Evolutionary conservation across 2,888 invertebrate genomes (phyloP).

Genomic region (Linnaemya vulpina): DNA sequence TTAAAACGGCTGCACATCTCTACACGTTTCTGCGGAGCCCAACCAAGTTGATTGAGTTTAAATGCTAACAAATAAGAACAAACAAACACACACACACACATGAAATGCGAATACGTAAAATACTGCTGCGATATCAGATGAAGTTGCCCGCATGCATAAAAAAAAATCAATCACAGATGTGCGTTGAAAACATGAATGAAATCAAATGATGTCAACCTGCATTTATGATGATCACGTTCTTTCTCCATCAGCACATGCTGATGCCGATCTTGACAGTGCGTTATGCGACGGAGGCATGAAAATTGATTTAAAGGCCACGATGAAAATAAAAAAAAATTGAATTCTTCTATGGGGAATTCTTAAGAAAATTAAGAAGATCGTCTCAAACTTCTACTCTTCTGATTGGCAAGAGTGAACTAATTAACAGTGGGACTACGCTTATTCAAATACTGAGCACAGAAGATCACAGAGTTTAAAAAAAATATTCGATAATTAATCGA

Average conservation of each 20-base stretch:
- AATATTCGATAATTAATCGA: too few relatives aligned
- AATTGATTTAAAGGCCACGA: constrained; percentile 17
- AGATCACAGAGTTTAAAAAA: too few relatives aligned
- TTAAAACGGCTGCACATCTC: not conserved
- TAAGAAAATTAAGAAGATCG: too few relatives aligned
- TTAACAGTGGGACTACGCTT: too few relatives aligned
- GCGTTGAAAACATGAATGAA: constrained; percentile 70
- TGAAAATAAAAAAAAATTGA: too few relatives aligned
- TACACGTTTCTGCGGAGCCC: not conserved
- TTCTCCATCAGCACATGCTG: constrained; percentile 25
- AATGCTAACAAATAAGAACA: constrained; percentile 39
- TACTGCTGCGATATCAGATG: not conserved
- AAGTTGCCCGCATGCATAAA: constrained; percentile 17
- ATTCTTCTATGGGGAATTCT: too few relatives aligned
- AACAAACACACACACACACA: constrained; percentile 16
- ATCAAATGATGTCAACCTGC: constrained; percentile 66
- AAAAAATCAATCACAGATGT: constrained; percentile 64
- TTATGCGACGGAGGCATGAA: not conserved
- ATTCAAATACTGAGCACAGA: too few relatives aligned
- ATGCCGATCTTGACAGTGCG: not conserved
- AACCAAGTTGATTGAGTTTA: constrained; percentile 50
- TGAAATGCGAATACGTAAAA: not conserved
- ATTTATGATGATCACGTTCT: constrained; percentile 65
- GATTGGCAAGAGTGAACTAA: too few relatives aligned
- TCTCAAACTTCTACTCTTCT: too few relatives aligned